Base-by-base conservation (phyloP, 2,888 invertebrate genomes). In the Nephrocerus scutellatus region DNA sequence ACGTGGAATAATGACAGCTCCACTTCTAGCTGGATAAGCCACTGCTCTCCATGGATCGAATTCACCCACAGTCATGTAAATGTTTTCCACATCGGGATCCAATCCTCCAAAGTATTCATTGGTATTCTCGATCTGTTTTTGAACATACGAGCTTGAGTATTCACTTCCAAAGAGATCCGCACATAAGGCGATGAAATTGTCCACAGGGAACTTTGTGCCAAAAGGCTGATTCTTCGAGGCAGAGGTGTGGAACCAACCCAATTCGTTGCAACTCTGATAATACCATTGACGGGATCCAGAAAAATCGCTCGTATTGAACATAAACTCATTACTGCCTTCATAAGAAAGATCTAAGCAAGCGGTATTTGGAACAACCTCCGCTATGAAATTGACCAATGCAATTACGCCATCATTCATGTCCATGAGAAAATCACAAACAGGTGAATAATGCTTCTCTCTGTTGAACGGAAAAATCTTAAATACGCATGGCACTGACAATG, bases 261-360 rank as follows among this genome's bases (percentile, higher is more conserved):
- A 88, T 68, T 89, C 85, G 25, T 77, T 79, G 63, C 89, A 90
- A 0, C 84, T 84, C 67, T 88, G 87, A 62, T 83, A 86, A 1
- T 71, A 72, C 87, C 87, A 87, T 43, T 80, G 76, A 1, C 86
- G 76, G 54, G 56, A 7, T 13, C 13, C n/a, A 21, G 13, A 19
- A 14, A 9, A 14, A n/a, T 3, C 29, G 26, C 18, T 7, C 9
- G n/a, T 20, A 18, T n/a, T n/a, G n/a, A n/a, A n/a, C n/a, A n/a
- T n/a, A n/a, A n/a, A n/a, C n/a, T n/a, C n/a, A n/a, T n/a, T n/a
- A n/a, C n/a, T n/a, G n/a, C n/a, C n/a, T n/a, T 51, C n/a, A 28
- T 55, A 62, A 9, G 34, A 43, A 10, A 41, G 13, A 26, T 48
- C 49, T 1, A 54, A 25, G 14, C 62, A 61, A 6, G 12, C 1